Base-by-base conservation (phyloP, 1,140 invertebrate species). In the Cydia pomonella region DNA sequence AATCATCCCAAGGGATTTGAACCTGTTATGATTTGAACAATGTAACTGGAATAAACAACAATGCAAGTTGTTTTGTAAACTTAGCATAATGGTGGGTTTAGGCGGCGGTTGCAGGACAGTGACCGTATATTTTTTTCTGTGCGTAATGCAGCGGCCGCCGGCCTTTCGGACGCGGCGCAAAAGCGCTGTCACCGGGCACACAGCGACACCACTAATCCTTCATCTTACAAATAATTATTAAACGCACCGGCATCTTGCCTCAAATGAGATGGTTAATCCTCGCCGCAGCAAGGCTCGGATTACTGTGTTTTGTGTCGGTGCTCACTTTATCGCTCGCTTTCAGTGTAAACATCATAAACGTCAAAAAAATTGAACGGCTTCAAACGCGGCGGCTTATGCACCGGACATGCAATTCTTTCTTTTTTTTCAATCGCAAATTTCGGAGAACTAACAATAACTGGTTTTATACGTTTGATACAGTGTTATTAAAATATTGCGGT, bases 201-300 rank as follows among this genome's bases (percentile, higher is more conserved):
- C 85, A 89, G 82, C 87, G 77, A 86, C 83, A 85, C 80, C 78
- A 82, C 83, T 90, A 91, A 92, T 91, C 88, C 88, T 82, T 84
- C 82, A 82, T 81, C 84, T 87, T 82, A 83, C 82, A 86, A 87
- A 84, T 83, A 88, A 84, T 80, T 81, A 83, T 83, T 85, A 87
- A 90, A 85, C 79, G 74, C 82, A 78, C 82, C 87, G 87, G 84
- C 87, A 83, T 85, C 79, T 84, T 76, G 79, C 79, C 83, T 84
- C 81, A 89, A 90, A 89, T 91, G 86, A 88, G 83, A 83, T 83
- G 80, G 83, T 87, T 86, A 86, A 91, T 84, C 84, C 81, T 79
- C 71, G 77, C 84, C 86, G 85, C 86, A 89, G 86, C 82, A 87
- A 87, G 87, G 88, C 83, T 79, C 74, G 85, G 87, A 89, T 91